Base-by-base conservation (phyloP, 2,797 vertebrate species). In the Tolypeutes matacus region DNA sequence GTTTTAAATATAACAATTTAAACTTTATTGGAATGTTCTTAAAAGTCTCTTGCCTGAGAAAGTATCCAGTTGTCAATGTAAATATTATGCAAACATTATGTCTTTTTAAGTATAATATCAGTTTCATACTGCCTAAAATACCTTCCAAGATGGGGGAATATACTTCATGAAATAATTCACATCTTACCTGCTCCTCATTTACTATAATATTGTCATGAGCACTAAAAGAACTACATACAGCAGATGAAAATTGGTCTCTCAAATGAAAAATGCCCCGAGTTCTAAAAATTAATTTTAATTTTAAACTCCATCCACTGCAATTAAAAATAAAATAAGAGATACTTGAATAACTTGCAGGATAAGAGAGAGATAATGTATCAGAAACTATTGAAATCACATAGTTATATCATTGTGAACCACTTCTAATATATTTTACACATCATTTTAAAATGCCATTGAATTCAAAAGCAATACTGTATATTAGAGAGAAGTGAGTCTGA, bases 201-300 rank as follows among this genome's bases (percentile, higher is more conserved):
- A 96, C 93, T 97, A 82, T 92, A 51, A 31, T 97, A 97, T 97
- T 97, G 95, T 89, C 69, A 80, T n/a, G 39, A 85, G 29, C 96
- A 86, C 67, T 94, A 25, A 86, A 84, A 69, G 36, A 31, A 36
- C 67, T 83, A 39, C 49, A 36, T 92, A 56, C 36, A 85, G 21
- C 13, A 86, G 72, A 95, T 96, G 85, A 94, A 80, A 97, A 86
- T 36, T 73, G 29, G 36, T 12, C 62, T 84, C 13, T 49, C 92
- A 95, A 96, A 89, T 60, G 2, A 49, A 94, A 87, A 62, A 80
- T 0, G 0, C 0, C 60, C 62, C 80, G 42, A 83, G 76, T 27
- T 87, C 83, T 86, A 94, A 2, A 8, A 72, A 14, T 5, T 94
- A 36, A 62, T 91, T 96, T 93, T 93, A 36, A 96, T 96, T 93